A percentile compares a stretch with the other conserved stretches of the same genome.
Conservation (phyloP, 2,888 invertebrate species). For the Hanleya hanleyi region DNA sequence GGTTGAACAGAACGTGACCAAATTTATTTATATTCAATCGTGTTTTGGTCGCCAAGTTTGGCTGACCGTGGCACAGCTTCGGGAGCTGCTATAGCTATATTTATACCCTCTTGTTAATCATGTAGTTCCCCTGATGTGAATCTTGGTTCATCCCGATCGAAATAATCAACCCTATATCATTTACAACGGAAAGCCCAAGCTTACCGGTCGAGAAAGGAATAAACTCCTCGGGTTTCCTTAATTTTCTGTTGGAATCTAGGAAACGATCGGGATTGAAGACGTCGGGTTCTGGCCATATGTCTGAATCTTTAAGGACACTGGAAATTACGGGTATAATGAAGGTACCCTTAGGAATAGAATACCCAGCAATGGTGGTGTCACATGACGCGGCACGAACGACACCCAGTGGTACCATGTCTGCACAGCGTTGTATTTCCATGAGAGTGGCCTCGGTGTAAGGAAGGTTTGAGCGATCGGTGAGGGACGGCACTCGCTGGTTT, state of each 20-base stretch:
- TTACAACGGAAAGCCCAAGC: no score
- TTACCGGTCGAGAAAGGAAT: conserved; percentile 29
- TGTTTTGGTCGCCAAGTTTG: no score
- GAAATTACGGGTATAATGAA: conserved; percentile 40
- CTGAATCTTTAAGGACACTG: conserved; percentile 36
- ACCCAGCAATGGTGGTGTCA: conserved; percentile 50
- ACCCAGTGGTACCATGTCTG: conserved; percentile 18
- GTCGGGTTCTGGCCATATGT: conserved; percentile 35
- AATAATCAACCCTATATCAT: no score
- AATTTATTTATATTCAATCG: no score
- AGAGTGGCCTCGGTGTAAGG: conserved; percentile 15
- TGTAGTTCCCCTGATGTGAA: no score
- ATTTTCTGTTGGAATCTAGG: conserved; percentile 19
- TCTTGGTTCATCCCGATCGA: no score
- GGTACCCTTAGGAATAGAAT: conserved; percentile 47
- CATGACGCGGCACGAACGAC: conserved; percentile 14
- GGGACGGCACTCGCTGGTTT: conserved; percentile 20
- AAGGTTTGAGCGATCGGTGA: conserved; percentile 16
- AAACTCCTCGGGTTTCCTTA: conserved; percentile 17
- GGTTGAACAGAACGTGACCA: no score
- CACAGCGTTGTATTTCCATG: conserved; percentile 21
- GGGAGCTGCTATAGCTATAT: no score
- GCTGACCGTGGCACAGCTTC: no score
- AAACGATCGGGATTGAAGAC: conserved; percentile 42
- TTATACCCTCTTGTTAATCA: no score